phyloP scores from a whole-genome alignment of 2,113 vertebrate species.

The Passer montanus region DNA sequence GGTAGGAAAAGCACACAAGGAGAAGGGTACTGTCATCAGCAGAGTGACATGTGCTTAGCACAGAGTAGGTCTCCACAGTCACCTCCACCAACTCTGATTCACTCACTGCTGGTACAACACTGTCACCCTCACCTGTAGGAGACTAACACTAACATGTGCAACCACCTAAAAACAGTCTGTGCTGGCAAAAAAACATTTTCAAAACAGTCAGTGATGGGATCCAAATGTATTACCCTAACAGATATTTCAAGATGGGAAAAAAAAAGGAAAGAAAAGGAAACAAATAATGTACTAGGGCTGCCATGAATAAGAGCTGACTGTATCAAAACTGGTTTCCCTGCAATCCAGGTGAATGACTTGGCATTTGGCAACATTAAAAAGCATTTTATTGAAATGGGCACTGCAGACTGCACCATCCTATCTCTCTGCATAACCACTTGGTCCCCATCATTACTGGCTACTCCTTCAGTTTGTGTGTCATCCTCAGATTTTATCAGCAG shows the following conservation, averaged over 20 bases:
- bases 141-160: background rate
- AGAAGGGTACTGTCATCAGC: background rate
- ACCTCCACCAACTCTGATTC: background rate
- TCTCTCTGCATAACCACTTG: background rate
- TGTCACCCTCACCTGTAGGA: conserved; percentile 20
- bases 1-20: background rate
- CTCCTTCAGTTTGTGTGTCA: background rate
- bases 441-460: background rate
- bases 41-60: background rate
- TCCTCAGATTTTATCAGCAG: conserved; percentile 6
- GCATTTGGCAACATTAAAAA: background rate
- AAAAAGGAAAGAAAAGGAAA: too few relatives aligned
- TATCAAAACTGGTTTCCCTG: background rate
- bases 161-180: background rate
- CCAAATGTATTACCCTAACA: background rate
- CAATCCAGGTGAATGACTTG: background rate
- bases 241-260: background rate
- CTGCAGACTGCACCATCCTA: background rate
- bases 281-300: background rate
- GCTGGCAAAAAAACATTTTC: background rate
- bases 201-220: background rate
- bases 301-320: accelerated
- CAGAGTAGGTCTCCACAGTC: background rate
- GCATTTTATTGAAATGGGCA: background rate
- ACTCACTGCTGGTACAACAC: background rate